Evolutionary conservation across 2,113 vertebrate genomes (phyloP).

Genomic region (Lates calcarifer): DNA sequence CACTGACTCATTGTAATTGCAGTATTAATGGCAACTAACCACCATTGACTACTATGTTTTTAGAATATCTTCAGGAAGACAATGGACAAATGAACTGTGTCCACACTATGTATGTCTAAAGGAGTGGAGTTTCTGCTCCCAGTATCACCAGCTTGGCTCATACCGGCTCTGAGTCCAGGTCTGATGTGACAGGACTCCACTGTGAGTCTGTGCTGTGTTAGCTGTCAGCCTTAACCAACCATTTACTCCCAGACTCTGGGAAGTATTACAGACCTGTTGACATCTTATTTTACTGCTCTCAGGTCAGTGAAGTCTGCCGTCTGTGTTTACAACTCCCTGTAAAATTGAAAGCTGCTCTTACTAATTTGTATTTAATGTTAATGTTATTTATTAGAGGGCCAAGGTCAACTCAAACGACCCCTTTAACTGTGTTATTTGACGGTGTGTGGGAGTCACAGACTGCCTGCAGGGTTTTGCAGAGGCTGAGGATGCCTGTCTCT

Average conservation of each 20-base stretch:
- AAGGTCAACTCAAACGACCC: not conserved
- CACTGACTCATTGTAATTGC: not conserved
- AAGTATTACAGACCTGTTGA: not conserved
- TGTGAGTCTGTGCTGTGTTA: slow-evolving; percentile 20
- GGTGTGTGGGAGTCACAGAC: slow-evolving; percentile 10
- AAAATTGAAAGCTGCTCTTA: slow-evolving; percentile 30
- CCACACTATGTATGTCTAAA: too few species aligned
- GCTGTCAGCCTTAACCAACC: not conserved
- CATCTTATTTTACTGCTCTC: slow-evolving; percentile 25
- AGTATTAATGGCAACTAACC: too few species aligned
- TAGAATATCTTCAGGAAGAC: too few species aligned
- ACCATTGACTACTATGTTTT: too few species aligned
- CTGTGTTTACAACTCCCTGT: slow-evolving; percentile 17
- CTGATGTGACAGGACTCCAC: not conserved
- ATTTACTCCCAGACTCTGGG: not conserved
- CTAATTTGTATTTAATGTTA: not conserved
- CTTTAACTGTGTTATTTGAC: not conserved
- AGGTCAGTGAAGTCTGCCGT: slow-evolving; percentile 9
- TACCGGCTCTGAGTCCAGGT: not conserved
- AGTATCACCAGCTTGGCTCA: not conserved
- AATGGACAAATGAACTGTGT: too few species aligned
- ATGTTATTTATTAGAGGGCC: not conserved
- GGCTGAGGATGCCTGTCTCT: not conserved
- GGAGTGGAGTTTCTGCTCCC: too few species aligned
- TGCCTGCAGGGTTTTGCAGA: slow-evolving; percentile 5